Conservation (phyloP, 2,113 vertebrate species). For the Pseudopipra pipra region DNA sequence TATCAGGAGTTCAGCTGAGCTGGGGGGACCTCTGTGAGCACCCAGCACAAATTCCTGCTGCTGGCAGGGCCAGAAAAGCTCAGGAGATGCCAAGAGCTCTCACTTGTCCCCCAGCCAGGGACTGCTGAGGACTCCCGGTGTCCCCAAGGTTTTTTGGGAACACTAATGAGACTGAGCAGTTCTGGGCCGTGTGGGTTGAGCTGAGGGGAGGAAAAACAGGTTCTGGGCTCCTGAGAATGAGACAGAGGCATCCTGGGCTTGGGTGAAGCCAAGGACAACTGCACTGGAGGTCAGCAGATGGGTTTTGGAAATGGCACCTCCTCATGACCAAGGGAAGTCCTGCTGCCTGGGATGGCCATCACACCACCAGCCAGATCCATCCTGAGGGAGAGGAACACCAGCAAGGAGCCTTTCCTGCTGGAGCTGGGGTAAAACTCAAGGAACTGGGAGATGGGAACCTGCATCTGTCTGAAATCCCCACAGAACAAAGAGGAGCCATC, state of each 20-base stretch:
- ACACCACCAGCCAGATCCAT: too few species aligned
- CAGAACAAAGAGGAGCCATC: not conserved
- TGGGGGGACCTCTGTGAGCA: not conserved
- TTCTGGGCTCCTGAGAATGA: accelerated
- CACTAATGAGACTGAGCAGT: not conserved
- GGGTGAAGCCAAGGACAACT: not conserved
- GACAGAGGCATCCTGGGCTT: not conserved
- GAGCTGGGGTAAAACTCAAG: not conserved
- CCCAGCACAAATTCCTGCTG: not conserved
- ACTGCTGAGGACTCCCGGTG: not conserved
- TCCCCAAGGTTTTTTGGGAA: not conserved
- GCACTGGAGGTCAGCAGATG: not conserved
- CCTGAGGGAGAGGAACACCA: not conserved
- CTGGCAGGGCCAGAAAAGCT: not conserved
- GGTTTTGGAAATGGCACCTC: not conserved
- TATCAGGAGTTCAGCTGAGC: not conserved
- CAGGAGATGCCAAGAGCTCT: not conserved
- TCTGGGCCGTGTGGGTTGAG: not conserved
- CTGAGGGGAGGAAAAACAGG: not conserved
- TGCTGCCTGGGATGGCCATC: not conserved
- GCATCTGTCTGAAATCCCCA: not conserved
- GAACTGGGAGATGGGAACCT: not conserved
- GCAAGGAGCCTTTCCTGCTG: not conserved
- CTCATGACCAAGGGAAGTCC: not conserved
- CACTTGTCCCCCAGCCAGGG: not conserved